Conservation (phyloP, 2,797 vertebrate genomes). For the Phataginus tetradactyla region DNA sequence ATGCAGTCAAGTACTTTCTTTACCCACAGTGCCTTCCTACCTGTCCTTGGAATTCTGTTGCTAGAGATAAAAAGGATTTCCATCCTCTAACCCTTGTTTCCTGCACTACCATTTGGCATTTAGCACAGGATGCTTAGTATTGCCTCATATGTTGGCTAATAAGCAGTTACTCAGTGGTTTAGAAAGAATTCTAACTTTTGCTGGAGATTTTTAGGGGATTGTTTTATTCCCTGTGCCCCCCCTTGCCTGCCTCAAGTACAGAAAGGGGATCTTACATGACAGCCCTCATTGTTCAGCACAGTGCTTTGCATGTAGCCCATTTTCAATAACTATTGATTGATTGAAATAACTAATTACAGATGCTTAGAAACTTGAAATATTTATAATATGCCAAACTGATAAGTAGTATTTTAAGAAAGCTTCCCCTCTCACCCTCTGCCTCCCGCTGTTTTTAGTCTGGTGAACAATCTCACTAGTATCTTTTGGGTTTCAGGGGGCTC, state of each 20-base stretch:
- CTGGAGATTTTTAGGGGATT: not conserved
- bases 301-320: not conserved
- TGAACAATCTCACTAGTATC: not conserved
- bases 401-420: not conserved
- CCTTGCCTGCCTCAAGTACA: not conserved
- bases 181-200: not conserved
- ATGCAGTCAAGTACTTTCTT: rapidly evolving
- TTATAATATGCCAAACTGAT: not conserved
- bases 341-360: not conserved
- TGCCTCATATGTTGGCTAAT: not conserved
- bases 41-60: not conserved
- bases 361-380: not conserved
- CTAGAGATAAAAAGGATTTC: not conserved
- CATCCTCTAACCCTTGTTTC: not conserved
- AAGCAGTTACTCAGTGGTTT: not conserved
- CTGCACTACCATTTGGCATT: not conserved
- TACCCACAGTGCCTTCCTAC: not conserved
- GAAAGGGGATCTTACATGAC: not conserved
- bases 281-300: not conserved
- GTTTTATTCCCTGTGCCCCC: not conserved
- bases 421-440: not conserved
- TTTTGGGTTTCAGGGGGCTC: conserved; percentile 90
- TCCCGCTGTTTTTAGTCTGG: not conserved
- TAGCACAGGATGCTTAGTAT: not conserved
- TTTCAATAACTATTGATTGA: not conserved